Percentiles rank a stretch among this genome's conserved stretches.
These are phyloP conservation scores for Aphidius colemani DNA, from an alignment of 2,888 invertebrate genomes.

Conservation along the genomic window DNA sequence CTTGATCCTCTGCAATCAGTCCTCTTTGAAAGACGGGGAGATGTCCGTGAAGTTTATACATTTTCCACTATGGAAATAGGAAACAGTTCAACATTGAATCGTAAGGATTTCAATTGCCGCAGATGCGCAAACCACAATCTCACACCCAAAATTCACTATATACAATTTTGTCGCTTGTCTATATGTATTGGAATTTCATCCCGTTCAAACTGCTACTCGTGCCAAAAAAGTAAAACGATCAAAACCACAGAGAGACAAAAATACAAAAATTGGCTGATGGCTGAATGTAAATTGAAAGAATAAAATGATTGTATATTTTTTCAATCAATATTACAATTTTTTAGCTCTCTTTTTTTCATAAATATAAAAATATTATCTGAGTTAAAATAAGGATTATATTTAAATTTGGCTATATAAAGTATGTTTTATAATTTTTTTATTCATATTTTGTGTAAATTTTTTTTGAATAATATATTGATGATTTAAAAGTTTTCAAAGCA, in stretches of 20 bases:
- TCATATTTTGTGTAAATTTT: no score
- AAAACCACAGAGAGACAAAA: no score
- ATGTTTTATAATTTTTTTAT: no score
- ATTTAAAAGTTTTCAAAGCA: neutral
- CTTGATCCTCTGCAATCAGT: no score
- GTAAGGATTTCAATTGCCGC: neutral
- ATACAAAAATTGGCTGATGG: neutral
- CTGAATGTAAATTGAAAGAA: neutral
- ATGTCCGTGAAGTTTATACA: no score
- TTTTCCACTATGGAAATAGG: neutral
- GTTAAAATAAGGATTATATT: neutral
- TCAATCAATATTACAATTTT: neutral
- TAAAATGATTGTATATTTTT: neutral
- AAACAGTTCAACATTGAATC: slow-evolving; percentile 3
- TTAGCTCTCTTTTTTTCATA: neutral
- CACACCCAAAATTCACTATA: neutral
- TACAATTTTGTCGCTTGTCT: no score
- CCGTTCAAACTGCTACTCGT: neutral
- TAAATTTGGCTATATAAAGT: no score
- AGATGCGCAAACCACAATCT: slow-evolving; percentile 2
- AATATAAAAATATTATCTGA: neutral
- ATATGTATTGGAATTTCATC: slow-evolving; percentile 1
- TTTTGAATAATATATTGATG: no score
- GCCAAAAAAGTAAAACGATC: no score
- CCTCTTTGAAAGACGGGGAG: no score